Base-by-base conservation (phyloP, 2,797 vertebrate genomes). In the Catostomus latipinnis region DNA sequence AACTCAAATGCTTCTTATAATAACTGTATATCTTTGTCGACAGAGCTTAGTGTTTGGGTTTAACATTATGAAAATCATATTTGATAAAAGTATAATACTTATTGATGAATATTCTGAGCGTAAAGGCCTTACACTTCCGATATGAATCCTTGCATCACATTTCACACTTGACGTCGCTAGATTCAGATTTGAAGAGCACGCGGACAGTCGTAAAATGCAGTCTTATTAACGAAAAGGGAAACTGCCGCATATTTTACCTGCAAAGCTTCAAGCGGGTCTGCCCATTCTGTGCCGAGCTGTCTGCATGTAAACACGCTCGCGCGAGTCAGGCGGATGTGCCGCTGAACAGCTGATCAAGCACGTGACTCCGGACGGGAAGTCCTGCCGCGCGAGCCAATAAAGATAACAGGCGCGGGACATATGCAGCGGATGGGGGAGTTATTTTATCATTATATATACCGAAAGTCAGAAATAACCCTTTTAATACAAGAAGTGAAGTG, bases 261-360 rank as follows among this genome's bases (percentile, higher is more conserved):
- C 71, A 80, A 9, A 12, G 84, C 18, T 67, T 94, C 89, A 92
- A 1, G 86, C 89, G 84, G 79, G 82, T 54, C 82, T 83, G 87
- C 70, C 87, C 93, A 93, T 94, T 85, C 88, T 90, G 88, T 62
- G 65, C 83, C 77, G 58, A 80, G 82, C 71, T 58, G 34, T 54
- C 58, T 76, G 71, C 74, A 88, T 86, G 82, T 90, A 93, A 93
- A 93, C 94, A 95, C 93, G 93, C 91, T 92, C 78, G 83, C 70
- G 86, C 90, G 69, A 86, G 85, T 87, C 89, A 92, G 87, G 91
- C 92, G 91, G 92, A 91, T 88, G 88, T 90, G 82, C 88, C 87
- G 88, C 70, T 48, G 82, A 88, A 83, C 92, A 93, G 93, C 92
- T 93, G 91, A 92, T 88, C 86, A 74, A 4, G 85, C 93, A 94